phyloP scores from a whole-genome alignment of 2,113 vertebrate genomes.

The Crotophaga sulcirostris region DNA sequence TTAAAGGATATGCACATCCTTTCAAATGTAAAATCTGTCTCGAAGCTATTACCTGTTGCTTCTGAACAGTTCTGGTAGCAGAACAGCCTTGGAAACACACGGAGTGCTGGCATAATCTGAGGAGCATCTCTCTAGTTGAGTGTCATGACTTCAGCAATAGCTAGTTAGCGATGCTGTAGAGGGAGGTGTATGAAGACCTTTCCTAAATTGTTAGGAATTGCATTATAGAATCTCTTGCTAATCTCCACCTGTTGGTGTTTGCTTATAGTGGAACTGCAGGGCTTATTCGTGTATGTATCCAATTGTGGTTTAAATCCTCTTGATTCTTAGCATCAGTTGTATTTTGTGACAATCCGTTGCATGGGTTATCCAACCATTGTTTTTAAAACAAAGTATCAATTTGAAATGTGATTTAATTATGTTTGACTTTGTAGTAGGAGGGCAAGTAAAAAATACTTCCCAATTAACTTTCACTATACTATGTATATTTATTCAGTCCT shows the following conservation, averaged over 20 bases:
- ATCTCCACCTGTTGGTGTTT: neutral
- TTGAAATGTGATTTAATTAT: neutral
- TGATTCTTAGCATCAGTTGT: neutral
- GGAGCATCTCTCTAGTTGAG: neutral
- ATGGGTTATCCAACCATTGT: neutral
- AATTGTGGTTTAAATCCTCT: neutral
- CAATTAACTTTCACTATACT: neutral
- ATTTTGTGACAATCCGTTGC: neutral
- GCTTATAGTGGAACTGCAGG: neutral
- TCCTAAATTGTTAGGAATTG: neutral
- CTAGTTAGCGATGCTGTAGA: neutral
- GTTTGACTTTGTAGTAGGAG: slow-evolving; percentile 9
- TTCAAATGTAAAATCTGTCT: neutral
- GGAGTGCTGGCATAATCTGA: neutral
- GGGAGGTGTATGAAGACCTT: neutral
- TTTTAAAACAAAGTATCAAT: neutral
- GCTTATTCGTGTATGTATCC: neutral
- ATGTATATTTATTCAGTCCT: neutral
- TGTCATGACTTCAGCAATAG: neutral
- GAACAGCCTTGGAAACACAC: neutral
- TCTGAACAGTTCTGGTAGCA: neutral
- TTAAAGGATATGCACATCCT: neutral
- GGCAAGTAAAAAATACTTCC: neutral
- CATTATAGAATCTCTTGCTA: neutral
- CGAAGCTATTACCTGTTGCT: neutral